Evolutionary conservation across 1,140 invertebrate species (phyloP).

Genomic region (Brachionus calyciflorus): DNA sequence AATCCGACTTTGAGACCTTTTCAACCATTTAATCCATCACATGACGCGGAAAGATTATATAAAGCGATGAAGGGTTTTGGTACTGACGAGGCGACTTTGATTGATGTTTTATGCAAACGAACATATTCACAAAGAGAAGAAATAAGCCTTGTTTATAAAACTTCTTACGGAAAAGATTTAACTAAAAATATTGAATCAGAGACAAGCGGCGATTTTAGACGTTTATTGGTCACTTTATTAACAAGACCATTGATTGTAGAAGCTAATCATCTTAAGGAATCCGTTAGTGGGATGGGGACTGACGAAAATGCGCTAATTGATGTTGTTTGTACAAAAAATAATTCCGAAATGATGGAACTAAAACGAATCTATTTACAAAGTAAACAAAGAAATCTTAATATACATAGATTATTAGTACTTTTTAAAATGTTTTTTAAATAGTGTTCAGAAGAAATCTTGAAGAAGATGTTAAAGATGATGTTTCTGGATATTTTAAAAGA

Average conservation of each 20-base stretch:
- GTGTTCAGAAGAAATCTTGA: conserved; percentile 57
- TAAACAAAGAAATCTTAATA: conserved; percentile 66
- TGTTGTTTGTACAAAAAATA: conserved; percentile 66
- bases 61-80: conserved; percentile 61
- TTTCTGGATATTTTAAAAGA: conserved; percentile 60
- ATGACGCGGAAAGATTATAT: conserved; percentile 56
- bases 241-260: conserved; percentile 57
- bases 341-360: conserved; percentile 61
- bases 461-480: conserved; percentile 59
- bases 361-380: conserved; percentile 79
- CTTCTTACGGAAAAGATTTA: conserved; percentile 75
- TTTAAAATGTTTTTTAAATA: conserved; percentile 55
- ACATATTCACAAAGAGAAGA: conserved; percentile 83
- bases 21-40: conserved; percentile 54
- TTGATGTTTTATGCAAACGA: conserved; percentile 79
- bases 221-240: conserved; percentile 53
- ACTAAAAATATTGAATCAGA: conserved; percentile 60
- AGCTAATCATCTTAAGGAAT: conserved; percentile 56
- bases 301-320: conserved; percentile 63
- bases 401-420: neutral
- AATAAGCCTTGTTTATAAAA: conserved; percentile 85
- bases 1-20: conserved; percentile 52
- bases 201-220: conserved; percentile 57
- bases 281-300: conserved; percentile 62
- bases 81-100: conserved; percentile 85